phyloP scores from a whole-genome alignment of 2,113 vertebrate species.

The Romanogobio albipinnatus region DNA sequence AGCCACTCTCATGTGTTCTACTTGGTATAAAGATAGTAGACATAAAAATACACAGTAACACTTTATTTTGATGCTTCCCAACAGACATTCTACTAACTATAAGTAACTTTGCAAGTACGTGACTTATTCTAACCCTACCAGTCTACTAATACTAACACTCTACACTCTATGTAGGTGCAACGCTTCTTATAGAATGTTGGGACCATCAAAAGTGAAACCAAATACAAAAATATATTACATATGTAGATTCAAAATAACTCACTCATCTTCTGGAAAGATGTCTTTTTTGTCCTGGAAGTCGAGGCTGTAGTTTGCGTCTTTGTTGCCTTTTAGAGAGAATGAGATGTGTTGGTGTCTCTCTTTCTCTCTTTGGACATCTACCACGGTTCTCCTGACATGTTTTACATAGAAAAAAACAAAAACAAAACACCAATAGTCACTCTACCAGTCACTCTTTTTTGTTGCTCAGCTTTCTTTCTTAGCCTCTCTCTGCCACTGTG shows the following conservation, averaged over 20 bases:
- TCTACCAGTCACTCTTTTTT: not conserved
- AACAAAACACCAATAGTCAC: not conserved
- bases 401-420: slow-evolving; percentile 30
- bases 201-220: too few relatives aligned
- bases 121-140: too few relatives aligned
- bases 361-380: not conserved
- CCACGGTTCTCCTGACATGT: not conserved
- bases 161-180: too few relatives aligned
- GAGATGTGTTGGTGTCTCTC: not conserved
- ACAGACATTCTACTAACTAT: too few relatives aligned
- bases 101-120: too few relatives aligned
- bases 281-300: not conserved
- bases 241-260: slow-evolving; percentile 1
- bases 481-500: not conserved
- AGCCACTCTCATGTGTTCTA: not conserved
- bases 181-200: too few relatives aligned
- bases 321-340: not conserved
- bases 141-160: too few relatives aligned
- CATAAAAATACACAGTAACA: not conserved
- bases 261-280: slow-evolving; percentile 7
- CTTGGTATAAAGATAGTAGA: not conserved
- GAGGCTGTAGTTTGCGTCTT: not conserved
- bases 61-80: too few relatives aligned
- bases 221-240: too few relatives aligned
- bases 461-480: not conserved